These are phyloP conservation scores for Calephelis nemesis DNA, from an alignment of 1,140 invertebrate species.

Conservation along the genomic window DNA sequence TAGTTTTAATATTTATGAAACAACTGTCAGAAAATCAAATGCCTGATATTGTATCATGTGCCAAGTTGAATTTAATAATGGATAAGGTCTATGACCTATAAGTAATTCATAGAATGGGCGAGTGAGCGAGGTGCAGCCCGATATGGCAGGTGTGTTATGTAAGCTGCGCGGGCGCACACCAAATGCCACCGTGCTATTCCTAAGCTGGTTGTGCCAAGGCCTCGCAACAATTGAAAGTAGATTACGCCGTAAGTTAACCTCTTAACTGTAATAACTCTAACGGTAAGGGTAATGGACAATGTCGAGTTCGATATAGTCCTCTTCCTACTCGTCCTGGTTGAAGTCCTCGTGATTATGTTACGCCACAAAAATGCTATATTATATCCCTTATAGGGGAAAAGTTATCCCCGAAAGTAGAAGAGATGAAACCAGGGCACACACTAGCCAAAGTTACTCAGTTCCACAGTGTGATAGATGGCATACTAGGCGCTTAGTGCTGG, in stretches of 20 bases:
- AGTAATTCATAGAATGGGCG: constrained; percentile 76
- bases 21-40: constrained; percentile 29
- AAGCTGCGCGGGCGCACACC: constrained; percentile 64
- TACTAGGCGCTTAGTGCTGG: too few species aligned
- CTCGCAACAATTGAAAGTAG: constrained; percentile 64
- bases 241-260: constrained; percentile 32
- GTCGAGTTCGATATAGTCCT: too few species aligned
- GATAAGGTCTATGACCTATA: constrained; percentile 73
- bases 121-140: constrained; percentile 69
- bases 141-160: constrained; percentile 77
- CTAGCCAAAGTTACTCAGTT: too few species aligned
- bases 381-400: too few species aligned
- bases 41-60: constrained; percentile 37
- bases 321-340: too few species aligned
- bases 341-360: too few species aligned
- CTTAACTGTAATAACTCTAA: background rate
- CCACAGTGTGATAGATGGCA: too few species aligned
- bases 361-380: too few species aligned
- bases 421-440: too few species aligned
- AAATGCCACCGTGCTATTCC: constrained; percentile 67
- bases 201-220: constrained; percentile 59
- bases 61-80: constrained; percentile 60
- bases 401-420: too few species aligned
- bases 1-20: too few species aligned
- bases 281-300: background rate